Conservation (phyloP, 2,888 invertebrate genomes). For the Camponotus fellah region DNA sequence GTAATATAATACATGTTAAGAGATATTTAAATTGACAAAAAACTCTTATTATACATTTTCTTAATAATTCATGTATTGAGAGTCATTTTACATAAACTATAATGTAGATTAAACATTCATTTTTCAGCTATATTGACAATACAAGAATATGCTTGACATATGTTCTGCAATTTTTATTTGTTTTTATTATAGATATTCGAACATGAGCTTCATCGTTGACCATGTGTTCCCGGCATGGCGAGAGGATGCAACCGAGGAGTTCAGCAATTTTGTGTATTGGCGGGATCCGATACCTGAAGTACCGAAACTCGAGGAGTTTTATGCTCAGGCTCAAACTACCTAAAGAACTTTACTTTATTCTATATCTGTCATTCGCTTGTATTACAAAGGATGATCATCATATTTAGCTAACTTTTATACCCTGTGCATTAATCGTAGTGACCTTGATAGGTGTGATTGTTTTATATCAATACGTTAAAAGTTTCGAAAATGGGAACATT, state of each 20-base stretch:
- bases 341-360: slow-evolving; percentile 62
- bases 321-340: slow-evolving; percentile 66
- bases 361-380: slow-evolving; percentile 11
- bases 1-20: background rate
- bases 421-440: slow-evolving; percentile 56
- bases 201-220: slow-evolving; percentile 97
- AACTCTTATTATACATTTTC: background rate
- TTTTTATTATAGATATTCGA: slow-evolving; percentile 92
- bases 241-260: slow-evolving; percentile 90
- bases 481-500: background rate
- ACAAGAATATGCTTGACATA: background rate
- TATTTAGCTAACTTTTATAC: slow-evolving; percentile 78
- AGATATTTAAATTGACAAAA: background rate
- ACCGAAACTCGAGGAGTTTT: slow-evolving; percentile 77
- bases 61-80: background rate
- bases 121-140: slow-evolving; percentile 22
- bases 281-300: slow-evolving; percentile 93
- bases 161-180: slow-evolving; percentile 30
- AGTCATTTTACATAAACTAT: slow-evolving; percentile 13
- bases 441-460: slow-evolving; percentile 68
- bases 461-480: slow-evolving; percentile 15
- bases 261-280: slow-evolving; percentile 97
- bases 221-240: slow-evolving; percentile 96
- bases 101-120: slow-evolving; percentile 23
- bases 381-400: slow-evolving; percentile 66